Evolutionary conservation across 2,888 invertebrate genomes (phyloP).

Genomic region (Camptogramma bilineatum): DNA sequence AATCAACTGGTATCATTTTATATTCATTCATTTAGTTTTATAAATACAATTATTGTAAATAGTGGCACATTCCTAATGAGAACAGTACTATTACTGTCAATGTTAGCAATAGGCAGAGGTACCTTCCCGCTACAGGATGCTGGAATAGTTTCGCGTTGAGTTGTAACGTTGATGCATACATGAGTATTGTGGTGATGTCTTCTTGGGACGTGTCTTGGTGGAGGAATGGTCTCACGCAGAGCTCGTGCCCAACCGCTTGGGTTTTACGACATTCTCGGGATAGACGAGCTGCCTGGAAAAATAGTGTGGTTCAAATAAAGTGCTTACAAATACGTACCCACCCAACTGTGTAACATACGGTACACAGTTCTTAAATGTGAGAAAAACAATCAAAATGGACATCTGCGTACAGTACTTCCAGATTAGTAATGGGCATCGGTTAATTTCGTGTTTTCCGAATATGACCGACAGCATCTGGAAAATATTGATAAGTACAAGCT

Average conservation of each 20-base stretch:
- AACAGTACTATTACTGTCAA: constrained; percentile 86
- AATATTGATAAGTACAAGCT: too few relatives aligned
- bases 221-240: constrained; percentile 91
- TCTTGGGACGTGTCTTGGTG: constrained; percentile 91
- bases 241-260: constrained; percentile 91
- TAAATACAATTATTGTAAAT: constrained; percentile 72
- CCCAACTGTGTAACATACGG: not conserved
- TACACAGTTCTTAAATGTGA: not conserved
- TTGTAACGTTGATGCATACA: constrained; percentile 90
- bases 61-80: constrained; percentile 90
- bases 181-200: constrained; percentile 90
- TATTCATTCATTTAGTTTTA: constrained; percentile 36
- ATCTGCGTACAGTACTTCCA: not conserved
- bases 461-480: too few relatives aligned
- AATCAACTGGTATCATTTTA: constrained; percentile 34
- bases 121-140: constrained; percentile 89
- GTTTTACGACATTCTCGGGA: constrained; percentile 89
- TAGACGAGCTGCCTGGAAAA: constrained; percentile 89
- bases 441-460: too few relatives aligned
- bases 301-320: not conserved
- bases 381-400: not conserved
- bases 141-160: constrained; percentile 91
- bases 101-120: constrained; percentile 87
- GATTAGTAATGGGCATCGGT: too few relatives aligned
- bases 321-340: not conserved